phyloP scores from a whole-genome alignment of 2,797 vertebrate genomes.

The Artibeus jamaicensis region DNA sequence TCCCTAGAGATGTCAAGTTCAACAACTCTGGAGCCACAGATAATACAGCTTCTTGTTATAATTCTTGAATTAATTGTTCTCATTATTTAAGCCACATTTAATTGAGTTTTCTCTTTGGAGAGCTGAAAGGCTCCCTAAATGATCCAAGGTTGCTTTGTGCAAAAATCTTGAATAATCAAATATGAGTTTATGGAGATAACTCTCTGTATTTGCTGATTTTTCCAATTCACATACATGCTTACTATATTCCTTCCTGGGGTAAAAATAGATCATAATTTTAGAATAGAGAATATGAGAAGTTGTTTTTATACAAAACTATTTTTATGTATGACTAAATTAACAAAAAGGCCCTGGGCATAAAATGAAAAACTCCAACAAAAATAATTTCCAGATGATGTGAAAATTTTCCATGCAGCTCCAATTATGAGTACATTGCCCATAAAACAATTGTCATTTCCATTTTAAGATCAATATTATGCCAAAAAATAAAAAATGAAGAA shows the following conservation, averaged over 20 bases:
- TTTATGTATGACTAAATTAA: slow-evolving; percentile 58
- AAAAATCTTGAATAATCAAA: slow-evolving; percentile 46
- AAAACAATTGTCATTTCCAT: slow-evolving; percentile 13
- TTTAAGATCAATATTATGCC: background rate
- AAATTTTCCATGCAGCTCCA: background rate
- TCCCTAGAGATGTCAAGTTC: background rate
- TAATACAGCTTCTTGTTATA: background rate
- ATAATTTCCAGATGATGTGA: slow-evolving; percentile 50
- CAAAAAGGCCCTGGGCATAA: slow-evolving; percentile 37
- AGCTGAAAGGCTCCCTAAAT: background rate
- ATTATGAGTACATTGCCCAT: background rate
- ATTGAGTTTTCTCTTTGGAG: background rate
- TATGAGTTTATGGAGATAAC: background rate
- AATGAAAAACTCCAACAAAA: slow-evolving; percentile 14
- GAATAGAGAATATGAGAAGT: slow-evolving; percentile 29
- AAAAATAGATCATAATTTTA: slow-evolving; percentile 46
- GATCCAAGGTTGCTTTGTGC: background rate
- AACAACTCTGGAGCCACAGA: background rate
- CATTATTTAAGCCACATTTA: background rate
- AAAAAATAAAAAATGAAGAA: slow-evolving; percentile 24
- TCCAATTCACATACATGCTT: background rate
- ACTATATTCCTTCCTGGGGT: background rate
- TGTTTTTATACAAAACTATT: slow-evolving; percentile 33
- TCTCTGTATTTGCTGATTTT: background rate
- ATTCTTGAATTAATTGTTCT: background rate